Evolutionary conservation across 2,888 invertebrate species (phyloP).

Genomic region (Ditula angustiorana): DNA sequence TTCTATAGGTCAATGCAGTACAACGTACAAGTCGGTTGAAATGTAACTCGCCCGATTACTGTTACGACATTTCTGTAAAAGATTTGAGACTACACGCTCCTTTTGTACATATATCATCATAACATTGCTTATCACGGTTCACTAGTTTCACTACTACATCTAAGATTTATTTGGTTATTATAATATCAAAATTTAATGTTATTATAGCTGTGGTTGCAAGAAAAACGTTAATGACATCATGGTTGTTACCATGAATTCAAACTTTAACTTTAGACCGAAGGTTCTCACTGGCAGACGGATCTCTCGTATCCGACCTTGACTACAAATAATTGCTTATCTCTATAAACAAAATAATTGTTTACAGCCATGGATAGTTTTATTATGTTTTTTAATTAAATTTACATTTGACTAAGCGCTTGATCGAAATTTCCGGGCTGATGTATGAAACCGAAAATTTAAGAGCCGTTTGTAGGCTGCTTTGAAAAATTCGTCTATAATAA

Average conservation of each 20-base stretch:
- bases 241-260: conserved; percentile 9
- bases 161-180: conserved; percentile 23
- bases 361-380: not conserved
- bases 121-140: not conserved
- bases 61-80: conserved; percentile 10
- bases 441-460: too few relatives aligned
- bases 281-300: not conserved
- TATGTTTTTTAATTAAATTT: not conserved
- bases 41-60: conserved; percentile 11
- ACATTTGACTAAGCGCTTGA: too few relatives aligned
- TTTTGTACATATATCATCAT: too few relatives aligned
- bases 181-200: not conserved
- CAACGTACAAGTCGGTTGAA: not conserved
- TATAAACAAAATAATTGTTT: not conserved
- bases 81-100: not conserved
- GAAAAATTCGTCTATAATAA: too few relatives aligned
- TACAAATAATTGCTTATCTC: conserved; percentile 1
- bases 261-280: conserved; percentile 1
- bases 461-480: too few relatives aligned
- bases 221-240: conserved; percentile 34
- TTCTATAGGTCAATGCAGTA: conserved; percentile 19
- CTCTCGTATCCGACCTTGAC: conserved; percentile 8
- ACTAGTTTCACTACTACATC: conserved; percentile 11
- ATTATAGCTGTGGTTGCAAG: conserved; percentile 21
- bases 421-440: too few relatives aligned